Evolutionary conservation across 53 echinoderm and acorn worm species (phyloP).

Genomic region (Apostichopus leukothele): DNA sequence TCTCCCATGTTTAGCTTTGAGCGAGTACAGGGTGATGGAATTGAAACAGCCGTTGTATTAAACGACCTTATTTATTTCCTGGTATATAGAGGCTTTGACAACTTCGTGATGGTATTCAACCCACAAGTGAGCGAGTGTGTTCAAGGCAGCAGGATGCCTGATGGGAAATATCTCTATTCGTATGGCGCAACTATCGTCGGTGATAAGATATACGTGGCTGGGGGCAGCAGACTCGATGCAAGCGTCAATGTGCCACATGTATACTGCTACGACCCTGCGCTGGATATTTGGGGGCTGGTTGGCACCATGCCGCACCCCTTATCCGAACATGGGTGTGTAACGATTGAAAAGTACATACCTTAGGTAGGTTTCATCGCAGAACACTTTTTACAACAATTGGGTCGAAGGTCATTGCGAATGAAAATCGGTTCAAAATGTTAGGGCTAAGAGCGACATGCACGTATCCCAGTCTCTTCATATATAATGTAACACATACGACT

Average conservation of each 20-base stretch:
- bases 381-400: not conserved
- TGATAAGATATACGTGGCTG: slow-evolving; percentile 91
- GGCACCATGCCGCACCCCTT: slow-evolving; percentile 79
- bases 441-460: too few species aligned
- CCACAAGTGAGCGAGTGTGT: slow-evolving; percentile 57
- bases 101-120: slow-evolving; percentile 87
- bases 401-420: too few species aligned
- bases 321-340: slow-evolving; percentile 97
- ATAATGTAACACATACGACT: too few species aligned
- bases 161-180: slow-evolving; percentile 91
- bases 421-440: too few species aligned
- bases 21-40: slow-evolving; percentile 87
- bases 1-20: slow-evolving; percentile 81
- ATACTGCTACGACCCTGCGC: slow-evolving; percentile 85
- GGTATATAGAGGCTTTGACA: slow-evolving; percentile 93
- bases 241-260: slow-evolving; percentile 87
- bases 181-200: slow-evolving; percentile 86
- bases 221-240: slow-evolving; percentile 92
- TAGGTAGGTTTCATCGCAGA: not conserved
- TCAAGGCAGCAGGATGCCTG: slow-evolving; percentile 64
- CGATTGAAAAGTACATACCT: slow-evolving; percentile 95
- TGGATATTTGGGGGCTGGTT: slow-evolving; percentile 87
- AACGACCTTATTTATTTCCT: slow-evolving; percentile 86
- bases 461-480: too few species aligned
- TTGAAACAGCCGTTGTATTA: slow-evolving; percentile 90